Conservation (phyloP, 2,888 invertebrate species). For the Mongoloraphidia duomilia region DNA sequence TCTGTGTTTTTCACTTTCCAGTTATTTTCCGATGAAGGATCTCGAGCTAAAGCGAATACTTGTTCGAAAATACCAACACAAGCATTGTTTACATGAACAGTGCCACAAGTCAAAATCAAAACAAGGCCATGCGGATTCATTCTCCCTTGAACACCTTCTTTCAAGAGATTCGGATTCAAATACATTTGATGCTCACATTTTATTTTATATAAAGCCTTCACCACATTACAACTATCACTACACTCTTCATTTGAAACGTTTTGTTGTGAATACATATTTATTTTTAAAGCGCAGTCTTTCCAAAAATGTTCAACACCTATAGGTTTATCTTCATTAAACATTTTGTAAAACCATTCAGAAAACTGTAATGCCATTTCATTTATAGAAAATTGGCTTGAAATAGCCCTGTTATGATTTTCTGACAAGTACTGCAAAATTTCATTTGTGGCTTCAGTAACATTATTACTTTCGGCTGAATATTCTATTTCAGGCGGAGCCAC, state of each 20-base stretch:
- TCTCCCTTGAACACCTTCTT: conserved; percentile 40
- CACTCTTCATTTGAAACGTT: conserved; percentile 19
- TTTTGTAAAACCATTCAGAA: conserved; percentile 39
- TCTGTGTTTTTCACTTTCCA: conserved; percentile 51
- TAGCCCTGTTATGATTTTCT: not conserved
- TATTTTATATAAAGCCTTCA: conserved; percentile 25
- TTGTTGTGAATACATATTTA: conserved; percentile 21
- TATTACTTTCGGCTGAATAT: conserved; percentile 5
- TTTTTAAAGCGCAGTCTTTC: conserved; percentile 31
- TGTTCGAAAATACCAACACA: conserved; percentile 51
- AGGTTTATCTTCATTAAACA: conserved; percentile 27
- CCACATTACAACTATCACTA: conserved; percentile 25
- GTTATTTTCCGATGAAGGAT: conserved; percentile 45
- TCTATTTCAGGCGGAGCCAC: not conserved
- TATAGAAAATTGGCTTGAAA: conserved; percentile 21
- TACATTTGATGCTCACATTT: conserved; percentile 31
- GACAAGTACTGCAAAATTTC: not conserved
- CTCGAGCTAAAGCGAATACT: conserved; percentile 44
- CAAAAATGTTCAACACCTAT: conserved; percentile 39
- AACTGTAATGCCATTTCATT: conserved; percentile 38
- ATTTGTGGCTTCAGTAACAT: conserved; percentile 6
- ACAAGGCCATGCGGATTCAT: conserved; percentile 47
- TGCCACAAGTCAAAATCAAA: conserved; percentile 45
- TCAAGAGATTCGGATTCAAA: conserved; percentile 44
- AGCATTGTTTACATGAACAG: conserved; percentile 35